Evolutionary conservation across 2,888 invertebrate species (phyloP), one percentile per base, ranked within the genome.

Genomic region (Lycia hirtaria): DNA sequence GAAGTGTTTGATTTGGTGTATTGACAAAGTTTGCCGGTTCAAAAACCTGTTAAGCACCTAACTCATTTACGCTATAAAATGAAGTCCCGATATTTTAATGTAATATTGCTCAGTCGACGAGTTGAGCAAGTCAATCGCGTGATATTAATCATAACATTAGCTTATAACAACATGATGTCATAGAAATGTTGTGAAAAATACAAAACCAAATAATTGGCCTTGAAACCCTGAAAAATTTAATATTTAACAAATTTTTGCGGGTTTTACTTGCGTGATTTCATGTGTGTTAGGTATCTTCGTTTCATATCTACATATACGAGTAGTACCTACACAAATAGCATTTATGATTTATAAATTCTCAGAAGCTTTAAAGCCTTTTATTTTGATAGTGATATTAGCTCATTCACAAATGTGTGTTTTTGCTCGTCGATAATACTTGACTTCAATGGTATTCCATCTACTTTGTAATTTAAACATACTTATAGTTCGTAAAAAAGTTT

Each of bases 391-490:
- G 6, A 15, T 47, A n/a, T 35, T 35, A 26, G 26, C 33, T 20
- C 26, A 35, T 47, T 22, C 33, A 47, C 22, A 26, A 17, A 41
- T 56, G 24, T 49, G 41, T 49, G 37, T 56, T 55, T 43, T 55
- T 35, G 45, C 37, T 45, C 37, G 5, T 28, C 41, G 17, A 50
- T 26, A 35, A 30, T 24, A 50, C 40, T 56, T 17, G 32, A 32
- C 50, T 50, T 43, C 40, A 52, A 57, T 52, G 57, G 52, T 48
- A 53, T 58, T 58, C 57, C 48, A 43, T 26, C 26, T 3, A 6
- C 6, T n/a, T n/a, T 32, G 20, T 7, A 24, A 33, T 20, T 48
- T 41, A 22, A 53, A 52, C 30, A 52, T 47, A 10, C 40, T 24
- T 44, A 37, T 22, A 19, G 35, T 52, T 17, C 14, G 38, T 51